phyloP scores from a whole-genome alignment of 2,797 vertebrate genomes.

The Trichosurus vulpecula region DNA sequence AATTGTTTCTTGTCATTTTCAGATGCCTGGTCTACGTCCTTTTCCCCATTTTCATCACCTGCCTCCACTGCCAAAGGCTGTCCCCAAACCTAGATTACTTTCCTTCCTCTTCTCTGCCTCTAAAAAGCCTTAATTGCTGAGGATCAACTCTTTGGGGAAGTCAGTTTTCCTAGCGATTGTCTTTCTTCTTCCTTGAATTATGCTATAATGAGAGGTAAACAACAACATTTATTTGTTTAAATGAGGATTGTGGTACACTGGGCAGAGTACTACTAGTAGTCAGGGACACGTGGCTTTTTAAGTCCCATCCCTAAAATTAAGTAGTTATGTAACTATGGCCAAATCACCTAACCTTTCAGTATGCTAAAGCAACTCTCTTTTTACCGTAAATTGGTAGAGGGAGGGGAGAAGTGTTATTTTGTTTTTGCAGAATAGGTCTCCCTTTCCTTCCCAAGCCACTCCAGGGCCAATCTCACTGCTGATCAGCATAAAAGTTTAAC shows the following conservation, averaged over 20 bases:
- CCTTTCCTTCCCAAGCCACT: neutral
- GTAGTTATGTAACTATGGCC: neutral
- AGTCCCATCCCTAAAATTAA: neutral
- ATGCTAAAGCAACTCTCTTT: neutral
- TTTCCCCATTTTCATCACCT: neutral
- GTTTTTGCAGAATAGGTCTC: too few species aligned
- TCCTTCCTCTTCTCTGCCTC: neutral
- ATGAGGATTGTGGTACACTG: neutral
- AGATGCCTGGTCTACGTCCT: neutral
- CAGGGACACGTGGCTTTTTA: neutral
- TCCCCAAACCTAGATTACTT: neutral
- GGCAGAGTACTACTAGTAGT: neutral
- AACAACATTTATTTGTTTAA: neutral
- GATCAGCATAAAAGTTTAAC: neutral
- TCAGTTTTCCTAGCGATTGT: neutral
- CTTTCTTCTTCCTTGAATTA: neutral
- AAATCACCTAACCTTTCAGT: neutral
- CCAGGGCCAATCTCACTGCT: neutral
- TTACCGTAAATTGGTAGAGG: neutral
- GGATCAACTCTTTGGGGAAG: neutral
- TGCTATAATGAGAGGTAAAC: neutral
- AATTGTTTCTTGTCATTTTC: neutral
- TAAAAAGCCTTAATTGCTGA: neutral
- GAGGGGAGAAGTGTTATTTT: too few species aligned
- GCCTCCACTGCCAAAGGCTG: neutral